Percentiles rank a stretch among this genome's conserved stretches.
These are phyloP conservation scores for Dromaius novaehollandiae DNA, from an alignment of 2,113 vertebrate genomes.

Conservation along the genomic window DNA sequence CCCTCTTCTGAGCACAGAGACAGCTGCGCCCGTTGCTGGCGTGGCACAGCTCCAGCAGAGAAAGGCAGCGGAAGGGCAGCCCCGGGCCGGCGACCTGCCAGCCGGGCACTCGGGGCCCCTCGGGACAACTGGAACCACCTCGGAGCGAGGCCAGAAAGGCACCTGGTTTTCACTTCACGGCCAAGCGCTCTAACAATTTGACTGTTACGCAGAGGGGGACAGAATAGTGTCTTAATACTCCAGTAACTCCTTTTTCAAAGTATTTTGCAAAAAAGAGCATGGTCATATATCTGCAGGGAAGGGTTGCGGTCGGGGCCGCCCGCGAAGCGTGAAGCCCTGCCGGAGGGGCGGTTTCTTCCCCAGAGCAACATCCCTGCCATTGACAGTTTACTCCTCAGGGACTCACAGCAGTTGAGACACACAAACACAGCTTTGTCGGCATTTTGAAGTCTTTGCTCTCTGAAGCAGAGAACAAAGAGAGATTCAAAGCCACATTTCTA, in stretches of 20 bases:
- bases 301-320: not conserved
- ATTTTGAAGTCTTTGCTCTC: not conserved
- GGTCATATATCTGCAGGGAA: not conserved
- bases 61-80: not conserved
- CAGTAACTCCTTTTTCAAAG: accelerated
- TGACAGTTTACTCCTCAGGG: not conserved
- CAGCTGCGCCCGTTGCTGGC: not conserved
- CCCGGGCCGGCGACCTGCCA: not conserved
- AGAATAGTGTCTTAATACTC: not conserved
- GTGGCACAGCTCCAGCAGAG: not conserved
- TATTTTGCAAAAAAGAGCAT: not conserved
- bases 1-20: not conserved
- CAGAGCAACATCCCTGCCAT: not conserved
- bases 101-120: no score
- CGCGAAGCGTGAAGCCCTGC: not conserved
- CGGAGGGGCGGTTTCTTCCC: not conserved
- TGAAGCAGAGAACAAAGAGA: not conserved
- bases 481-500: accelerated
- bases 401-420: not conserved
- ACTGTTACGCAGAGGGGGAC: not conserved
- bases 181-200: not conserved
- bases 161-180: not conserved
- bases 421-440: not conserved
- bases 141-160: not conserved
- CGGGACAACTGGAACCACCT: not conserved